Conservation (phyloP, 2,888 invertebrate species). For the Tribolium freemani region DNA sequence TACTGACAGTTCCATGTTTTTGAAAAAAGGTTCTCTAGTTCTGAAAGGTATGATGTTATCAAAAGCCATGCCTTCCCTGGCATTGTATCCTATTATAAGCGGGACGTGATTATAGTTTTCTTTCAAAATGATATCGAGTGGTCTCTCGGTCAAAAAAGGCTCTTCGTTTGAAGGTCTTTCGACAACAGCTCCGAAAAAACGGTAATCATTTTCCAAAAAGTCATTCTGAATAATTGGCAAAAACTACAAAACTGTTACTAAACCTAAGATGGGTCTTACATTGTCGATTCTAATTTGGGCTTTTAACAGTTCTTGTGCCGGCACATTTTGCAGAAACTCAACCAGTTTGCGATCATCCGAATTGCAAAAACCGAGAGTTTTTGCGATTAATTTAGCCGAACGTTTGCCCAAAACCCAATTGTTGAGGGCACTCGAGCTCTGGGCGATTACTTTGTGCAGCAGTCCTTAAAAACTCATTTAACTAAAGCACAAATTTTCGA, state of each 20-base stretch:
- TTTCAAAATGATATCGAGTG: conserved; percentile 56
- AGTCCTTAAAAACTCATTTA: conserved; percentile 44
- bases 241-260: not conserved
- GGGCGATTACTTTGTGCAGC: conserved; percentile 56
- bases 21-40: conserved; percentile 44
- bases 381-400: conserved; percentile 34
- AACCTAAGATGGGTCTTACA: not conserved
- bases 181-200: conserved; percentile 53
- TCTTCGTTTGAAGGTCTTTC: conserved; percentile 51
- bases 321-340: conserved; percentile 42
- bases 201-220: conserved; percentile 28
- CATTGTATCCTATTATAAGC: conserved; percentile 62
- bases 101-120: conserved; percentile 64
- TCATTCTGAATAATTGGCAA: conserved; percentile 5
- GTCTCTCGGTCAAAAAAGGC: conserved; percentile 59
- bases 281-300: conserved; percentile 30
- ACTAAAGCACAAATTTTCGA: too few relatives aligned
- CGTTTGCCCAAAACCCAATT: conserved; percentile 48
- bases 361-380: conserved; percentile 43
- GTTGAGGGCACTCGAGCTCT: conserved; percentile 54
- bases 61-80: conserved; percentile 61
- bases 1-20: conserved; percentile 49
- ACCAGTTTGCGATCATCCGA: conserved; percentile 62
- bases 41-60: conserved; percentile 1
- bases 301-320: conserved; percentile 44